A percentile compares a stretch with the other conserved stretches of the same genome.
Conservation (phyloP, 2,888 invertebrate species). For the Dicranocentrus wangi region DNA sequence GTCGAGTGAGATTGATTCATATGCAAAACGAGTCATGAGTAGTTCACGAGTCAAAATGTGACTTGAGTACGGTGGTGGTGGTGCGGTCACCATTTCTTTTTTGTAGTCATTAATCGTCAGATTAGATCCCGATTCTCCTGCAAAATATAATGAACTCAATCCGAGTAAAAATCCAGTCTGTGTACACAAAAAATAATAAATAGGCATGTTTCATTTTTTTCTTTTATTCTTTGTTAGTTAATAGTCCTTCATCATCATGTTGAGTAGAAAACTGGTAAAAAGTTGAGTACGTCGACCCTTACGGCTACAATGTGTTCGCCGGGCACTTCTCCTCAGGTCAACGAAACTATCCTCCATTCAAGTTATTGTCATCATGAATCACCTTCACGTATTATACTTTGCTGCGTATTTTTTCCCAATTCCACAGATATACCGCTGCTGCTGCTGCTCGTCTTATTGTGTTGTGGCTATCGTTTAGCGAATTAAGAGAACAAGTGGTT, state of each 20-base stretch:
- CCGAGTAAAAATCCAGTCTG: slow-evolving; percentile 35
- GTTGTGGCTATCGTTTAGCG: not conserved
- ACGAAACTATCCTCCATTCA: slow-evolving; percentile 61
- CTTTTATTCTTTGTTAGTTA: no score
- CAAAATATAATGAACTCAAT: slow-evolving; percentile 28
- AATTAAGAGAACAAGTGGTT: not conserved
- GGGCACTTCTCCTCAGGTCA: slow-evolving; percentile 45
- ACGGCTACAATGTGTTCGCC: slow-evolving; percentile 12
- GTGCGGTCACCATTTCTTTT: not conserved
- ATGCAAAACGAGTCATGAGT: slow-evolving; percentile 40
- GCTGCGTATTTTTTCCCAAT: not conserved
- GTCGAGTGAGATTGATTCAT: not conserved
- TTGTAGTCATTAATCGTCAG: not conserved
- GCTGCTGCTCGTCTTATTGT: not conserved
- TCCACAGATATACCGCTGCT: not conserved
- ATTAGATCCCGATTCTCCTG: not conserved
- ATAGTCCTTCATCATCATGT: no score
- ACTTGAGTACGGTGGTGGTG: slow-evolving; percentile 6
- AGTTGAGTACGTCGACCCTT: slow-evolving; percentile 56
- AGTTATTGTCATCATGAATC: slow-evolving; percentile 65
- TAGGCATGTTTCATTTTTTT: not conserved
- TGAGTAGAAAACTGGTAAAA: not conserved
- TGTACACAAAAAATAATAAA: slow-evolving; percentile 10
- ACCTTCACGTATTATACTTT: slow-evolving; percentile 18
- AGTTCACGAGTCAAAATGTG: slow-evolving; percentile 52